Percentiles rank a stretch among this genome's conserved stretches.
These are phyloP conservation scores for Notospermus geniculatus DNA, from an alignment of 1,140 invertebrate species.

Conservation along the genomic window DNA sequence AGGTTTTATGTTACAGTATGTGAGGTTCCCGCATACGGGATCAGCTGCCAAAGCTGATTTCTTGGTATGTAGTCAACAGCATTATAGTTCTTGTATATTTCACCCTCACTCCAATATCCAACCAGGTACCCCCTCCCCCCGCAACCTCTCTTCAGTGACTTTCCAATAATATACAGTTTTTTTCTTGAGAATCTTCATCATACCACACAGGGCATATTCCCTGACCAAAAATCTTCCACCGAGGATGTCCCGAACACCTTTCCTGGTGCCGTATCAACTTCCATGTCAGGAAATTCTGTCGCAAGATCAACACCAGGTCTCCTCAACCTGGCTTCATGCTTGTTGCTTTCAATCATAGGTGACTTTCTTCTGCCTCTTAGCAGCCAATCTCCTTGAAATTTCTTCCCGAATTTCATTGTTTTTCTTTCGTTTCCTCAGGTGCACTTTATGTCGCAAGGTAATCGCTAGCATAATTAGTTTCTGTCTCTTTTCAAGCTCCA, in stretches of 20 bases:
- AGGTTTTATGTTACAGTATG: too few species aligned
- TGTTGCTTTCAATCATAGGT: neutral
- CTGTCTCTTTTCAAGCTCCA: too few species aligned
- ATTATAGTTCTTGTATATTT: neutral
- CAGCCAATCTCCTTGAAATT: neutral
- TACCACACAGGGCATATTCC: neutral
- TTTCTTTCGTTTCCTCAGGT: neutral
- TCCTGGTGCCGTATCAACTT: too few species aligned
- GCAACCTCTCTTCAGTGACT: neutral
- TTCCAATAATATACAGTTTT: neutral
- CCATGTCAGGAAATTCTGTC: neutral
- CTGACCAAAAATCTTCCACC: neutral
- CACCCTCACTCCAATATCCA: neutral
- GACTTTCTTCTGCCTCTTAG: neutral
- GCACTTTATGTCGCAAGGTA: neutral
- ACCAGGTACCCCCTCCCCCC: neutral
- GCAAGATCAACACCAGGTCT: neutral
- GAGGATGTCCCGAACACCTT: too few species aligned
- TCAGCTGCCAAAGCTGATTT: neutral
- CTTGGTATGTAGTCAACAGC: neutral
- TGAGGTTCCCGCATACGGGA: neutral
- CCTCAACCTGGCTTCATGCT: neutral
- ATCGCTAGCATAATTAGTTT: too few species aligned
- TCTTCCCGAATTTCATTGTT: neutral
- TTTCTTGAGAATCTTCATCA: neutral